Percentiles rank a stretch among this genome's conserved stretches.
Conservation (phyloP, 2,113 vertebrate genomes). For the Rhagologus leucostigma region DNA sequence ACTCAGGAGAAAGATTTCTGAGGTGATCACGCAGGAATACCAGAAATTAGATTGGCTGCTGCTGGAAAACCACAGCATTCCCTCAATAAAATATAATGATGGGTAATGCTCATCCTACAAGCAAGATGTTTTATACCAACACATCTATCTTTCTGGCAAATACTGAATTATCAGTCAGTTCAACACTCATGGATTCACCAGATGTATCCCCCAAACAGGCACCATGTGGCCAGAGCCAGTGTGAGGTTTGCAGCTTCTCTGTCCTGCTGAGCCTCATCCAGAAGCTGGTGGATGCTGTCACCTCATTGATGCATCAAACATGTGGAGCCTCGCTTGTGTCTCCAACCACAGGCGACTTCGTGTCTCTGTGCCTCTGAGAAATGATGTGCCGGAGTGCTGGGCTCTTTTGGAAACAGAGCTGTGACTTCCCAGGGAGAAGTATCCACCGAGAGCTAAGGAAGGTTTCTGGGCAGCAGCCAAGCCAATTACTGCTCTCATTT, state of each 20-base stretch:
- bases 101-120: background rate
- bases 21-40: background rate
- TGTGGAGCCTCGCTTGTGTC: background rate
- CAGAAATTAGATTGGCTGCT: background rate
- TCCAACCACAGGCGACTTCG: background rate
- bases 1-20: background rate
- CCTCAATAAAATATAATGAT: fast-evolving
- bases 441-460: background rate
- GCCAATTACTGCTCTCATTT: background rate
- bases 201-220: fast-evolving
- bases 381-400: background rate
- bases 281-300: background rate
- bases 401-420: background rate
- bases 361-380: background rate
- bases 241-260: background rate
- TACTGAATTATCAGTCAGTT: background rate
- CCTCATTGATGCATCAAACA: background rate
- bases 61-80: background rate
- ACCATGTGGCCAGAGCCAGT: background rate
- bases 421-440: background rate
- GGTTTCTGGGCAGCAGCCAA: background rate
- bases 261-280: background rate
- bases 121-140: fast-evolving
- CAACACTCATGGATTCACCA: background rate
- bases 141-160: background rate